These are phyloP conservation scores for Apaloderma vittatum DNA, from an alignment of 2,113 vertebrate genomes.

Conservation along the genomic window DNA sequence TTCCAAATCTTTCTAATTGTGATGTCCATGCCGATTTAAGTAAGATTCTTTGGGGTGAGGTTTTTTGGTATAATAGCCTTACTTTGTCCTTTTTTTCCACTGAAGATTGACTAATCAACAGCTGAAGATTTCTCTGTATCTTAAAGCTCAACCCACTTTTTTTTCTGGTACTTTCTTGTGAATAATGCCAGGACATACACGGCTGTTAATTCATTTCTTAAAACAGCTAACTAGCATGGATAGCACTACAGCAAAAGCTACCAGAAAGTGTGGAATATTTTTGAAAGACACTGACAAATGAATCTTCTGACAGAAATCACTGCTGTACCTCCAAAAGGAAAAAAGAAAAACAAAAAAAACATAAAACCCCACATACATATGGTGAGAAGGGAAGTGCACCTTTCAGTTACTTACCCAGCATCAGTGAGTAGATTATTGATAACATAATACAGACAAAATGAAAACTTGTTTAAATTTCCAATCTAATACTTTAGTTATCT, in stretches of 20 bases:
- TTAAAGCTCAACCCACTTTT: not conserved
- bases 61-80: not conserved
- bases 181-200: not conserved
- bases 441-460: not conserved
- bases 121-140: not conserved
- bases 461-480: constrained; percentile 62
- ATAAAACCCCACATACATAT: rapidly evolving
- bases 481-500: constrained; percentile 47
- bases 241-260: not conserved
- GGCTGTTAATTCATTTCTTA: not conserved
- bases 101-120: not conserved
- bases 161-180: not conserved
- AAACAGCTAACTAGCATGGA: not conserved
- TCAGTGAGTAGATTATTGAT: constrained; percentile 18
- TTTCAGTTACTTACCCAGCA: not conserved
- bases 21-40: not conserved
- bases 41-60: not conserved
- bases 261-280: not conserved
- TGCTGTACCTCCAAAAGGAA: not conserved
- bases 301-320: not conserved
- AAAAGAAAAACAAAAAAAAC: not conserved
- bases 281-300: constrained; percentile 20
- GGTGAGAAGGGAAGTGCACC: not conserved
- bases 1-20: not conserved
- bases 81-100: not conserved